Conservation (phyloP, 2,113 vertebrate genomes). For the Pelecanoides urinatrix region DNA sequence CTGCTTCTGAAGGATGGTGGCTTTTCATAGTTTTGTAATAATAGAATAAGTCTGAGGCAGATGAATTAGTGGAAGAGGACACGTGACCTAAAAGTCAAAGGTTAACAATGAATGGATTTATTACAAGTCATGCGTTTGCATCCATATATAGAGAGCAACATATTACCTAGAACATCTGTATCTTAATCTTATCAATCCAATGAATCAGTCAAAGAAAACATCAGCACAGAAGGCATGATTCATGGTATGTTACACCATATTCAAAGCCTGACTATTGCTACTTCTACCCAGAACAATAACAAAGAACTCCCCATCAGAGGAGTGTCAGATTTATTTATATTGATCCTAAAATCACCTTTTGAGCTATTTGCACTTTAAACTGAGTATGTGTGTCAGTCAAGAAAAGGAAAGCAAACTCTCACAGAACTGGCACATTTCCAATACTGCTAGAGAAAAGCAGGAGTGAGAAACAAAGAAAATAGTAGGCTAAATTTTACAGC, state of each 20-base stretch:
- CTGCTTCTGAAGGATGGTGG: background rate
- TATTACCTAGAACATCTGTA: background rate
- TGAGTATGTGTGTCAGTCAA: background rate
- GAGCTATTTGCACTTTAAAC: background rate
- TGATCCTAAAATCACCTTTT: slow-evolving; percentile 11
- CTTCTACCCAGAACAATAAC: background rate
- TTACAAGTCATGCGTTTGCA: background rate
- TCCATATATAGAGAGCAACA: background rate
- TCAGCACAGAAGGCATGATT: background rate
- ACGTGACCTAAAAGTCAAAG: background rate
- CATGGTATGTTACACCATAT: background rate
- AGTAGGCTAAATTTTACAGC: background rate
- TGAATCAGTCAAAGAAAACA: background rate
- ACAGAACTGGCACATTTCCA: background rate
- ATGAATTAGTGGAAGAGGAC: background rate
- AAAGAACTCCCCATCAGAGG: background rate
- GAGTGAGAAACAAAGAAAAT: background rate
- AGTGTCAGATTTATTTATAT: slow-evolving; percentile 24
- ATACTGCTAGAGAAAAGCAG: background rate
- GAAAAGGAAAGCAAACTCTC: background rate
- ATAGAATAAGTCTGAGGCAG: background rate
- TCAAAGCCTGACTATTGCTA: background rate
- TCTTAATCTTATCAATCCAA: background rate
- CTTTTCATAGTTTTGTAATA: background rate
- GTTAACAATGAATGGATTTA: background rate